phyloP scores from a whole-genome alignment of 30 jellyfish, hydroid and myxozoan genomes.

The Turritopsis rubra region DNA sequence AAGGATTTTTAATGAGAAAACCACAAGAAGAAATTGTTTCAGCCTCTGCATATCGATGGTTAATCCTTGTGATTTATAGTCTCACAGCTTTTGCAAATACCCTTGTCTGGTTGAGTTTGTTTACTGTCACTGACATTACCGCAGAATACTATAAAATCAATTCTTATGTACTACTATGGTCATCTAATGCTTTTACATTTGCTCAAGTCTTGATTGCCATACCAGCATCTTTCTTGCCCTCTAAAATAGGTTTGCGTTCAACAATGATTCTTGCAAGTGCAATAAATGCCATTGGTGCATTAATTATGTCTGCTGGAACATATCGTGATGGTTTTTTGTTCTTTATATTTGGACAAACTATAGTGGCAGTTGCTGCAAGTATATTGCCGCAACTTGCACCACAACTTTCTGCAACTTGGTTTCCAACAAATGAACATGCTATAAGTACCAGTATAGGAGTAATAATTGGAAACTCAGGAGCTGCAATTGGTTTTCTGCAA shows the following conservation, averaged over 20 bases:
- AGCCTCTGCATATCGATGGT: slow-evolving; percentile 25
- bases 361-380: slow-evolving; percentile 34
- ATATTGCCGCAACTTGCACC: slow-evolving; percentile 38
- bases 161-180: slow-evolving; percentile 10
- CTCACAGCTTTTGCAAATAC: slow-evolving; percentile 32
- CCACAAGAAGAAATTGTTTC: not conserved
- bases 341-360: slow-evolving; percentile 28
- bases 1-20: not conserved
- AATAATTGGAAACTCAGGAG: slow-evolving; percentile 25
- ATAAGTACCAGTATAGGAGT: slow-evolving; percentile 36
- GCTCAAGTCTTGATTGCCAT: slow-evolving; percentile 25
- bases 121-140: slow-evolving; percentile 25
- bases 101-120: slow-evolving; percentile 25
- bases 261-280: slow-evolving; percentile 29
- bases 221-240: slow-evolving; percentile 28
- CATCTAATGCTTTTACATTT: slow-evolving; percentile 30
- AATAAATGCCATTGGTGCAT: slow-evolving; percentile 33
- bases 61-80: slow-evolving; percentile 20
- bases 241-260: slow-evolving; percentile 29
- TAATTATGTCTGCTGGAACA: slow-evolving; percentile 26
- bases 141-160: slow-evolving; percentile 13
- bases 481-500: slow-evolving; percentile 35
- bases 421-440: slow-evolving; percentile 27
- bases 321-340: slow-evolving; percentile 22
- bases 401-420: slow-evolving; percentile 31